Percentiles rank a stretch among this genome's conserved stretches.
These are phyloP conservation scores for Columbina picui DNA, from an alignment of 2,113 vertebrate genomes.

Conservation along the genomic window DNA sequence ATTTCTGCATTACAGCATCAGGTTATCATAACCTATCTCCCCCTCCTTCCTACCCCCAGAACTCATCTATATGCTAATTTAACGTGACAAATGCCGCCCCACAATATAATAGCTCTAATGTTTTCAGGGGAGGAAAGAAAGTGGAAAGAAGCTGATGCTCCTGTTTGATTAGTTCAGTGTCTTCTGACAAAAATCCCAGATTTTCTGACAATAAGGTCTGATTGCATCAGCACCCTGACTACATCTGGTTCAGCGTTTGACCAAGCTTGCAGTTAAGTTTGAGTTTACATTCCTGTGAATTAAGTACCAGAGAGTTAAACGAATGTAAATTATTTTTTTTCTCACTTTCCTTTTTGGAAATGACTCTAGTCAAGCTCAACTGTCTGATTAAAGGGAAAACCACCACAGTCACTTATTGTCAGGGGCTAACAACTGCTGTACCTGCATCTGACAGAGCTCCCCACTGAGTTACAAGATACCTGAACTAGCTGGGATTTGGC, in stretches of 20 bases:
- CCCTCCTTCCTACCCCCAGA: slow-evolving; percentile 75
- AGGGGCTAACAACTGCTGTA: background rate
- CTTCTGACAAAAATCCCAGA: slow-evolving; percentile 21
- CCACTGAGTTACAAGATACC: background rate
- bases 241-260: background rate
- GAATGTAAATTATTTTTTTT: background rate
- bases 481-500: background rate
- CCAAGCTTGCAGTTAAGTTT: background rate
- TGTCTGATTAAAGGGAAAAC: background rate
- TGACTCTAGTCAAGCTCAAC: background rate
- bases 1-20: slow-evolving; percentile 54
- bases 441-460: background rate
- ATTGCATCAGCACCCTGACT: background rate
- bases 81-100: slow-evolving; percentile 75
- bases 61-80: slow-evolving; percentile 88
- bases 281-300: background rate
- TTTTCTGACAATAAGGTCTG: background rate
- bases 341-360: background rate
- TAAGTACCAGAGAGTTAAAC: background rate
- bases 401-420: background rate
- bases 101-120: slow-evolving; percentile 78
- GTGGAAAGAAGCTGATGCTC: slow-evolving; percentile 54
- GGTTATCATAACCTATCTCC: slow-evolving; percentile 74
- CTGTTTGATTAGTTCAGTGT: background rate
- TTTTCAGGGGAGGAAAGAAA: slow-evolving; percentile 70